These are phyloP conservation scores for Notoglanidium macrostoma DNA, from an alignment of 2,797 vertebrate genomes.

Conservation along the genomic window DNA sequence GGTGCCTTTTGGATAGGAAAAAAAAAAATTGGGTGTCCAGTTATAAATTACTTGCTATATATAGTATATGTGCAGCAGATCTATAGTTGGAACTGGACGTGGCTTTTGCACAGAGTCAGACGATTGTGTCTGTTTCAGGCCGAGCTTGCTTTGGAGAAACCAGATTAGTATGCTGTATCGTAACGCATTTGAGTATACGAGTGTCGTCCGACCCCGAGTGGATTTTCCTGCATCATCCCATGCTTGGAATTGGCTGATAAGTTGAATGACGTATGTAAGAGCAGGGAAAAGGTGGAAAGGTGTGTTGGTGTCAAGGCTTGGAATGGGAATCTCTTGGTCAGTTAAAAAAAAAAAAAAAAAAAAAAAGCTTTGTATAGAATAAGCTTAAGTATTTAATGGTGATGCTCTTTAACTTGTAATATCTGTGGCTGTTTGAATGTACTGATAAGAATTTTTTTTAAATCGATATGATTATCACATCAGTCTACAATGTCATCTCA, in stretches of 20 bases:
- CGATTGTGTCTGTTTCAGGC: not conserved
- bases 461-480: not conserved
- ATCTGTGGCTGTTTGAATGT: slow-evolving; percentile 42
- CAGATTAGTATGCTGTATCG: not conserved
- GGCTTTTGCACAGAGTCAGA: not conserved
- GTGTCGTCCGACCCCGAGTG: not conserved
- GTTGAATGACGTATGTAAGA: not conserved
- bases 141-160: slow-evolving; percentile 30
- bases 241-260: not conserved
- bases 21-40: not conserved
- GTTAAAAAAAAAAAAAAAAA: not conserved
- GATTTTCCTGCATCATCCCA: slow-evolving; percentile 12
- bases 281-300: not conserved
- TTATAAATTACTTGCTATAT: not conserved
- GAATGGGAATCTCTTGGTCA: not conserved
- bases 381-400: slow-evolving; percentile 27
- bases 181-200: not conserved
- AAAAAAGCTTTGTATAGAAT: slow-evolving; percentile 3
- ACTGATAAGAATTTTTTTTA: slow-evolving; percentile 7
- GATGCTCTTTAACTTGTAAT: slow-evolving; percentile 34
- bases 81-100: not conserved
- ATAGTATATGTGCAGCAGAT: not conserved
- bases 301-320: not conserved
- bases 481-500: slow-evolving; percentile 18
- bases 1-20: slow-evolving; percentile 20